These are phyloP conservation scores for Drosophila quinaria DNA, from an alignment of 2,888 invertebrate species.

Conservation along the genomic window DNA sequence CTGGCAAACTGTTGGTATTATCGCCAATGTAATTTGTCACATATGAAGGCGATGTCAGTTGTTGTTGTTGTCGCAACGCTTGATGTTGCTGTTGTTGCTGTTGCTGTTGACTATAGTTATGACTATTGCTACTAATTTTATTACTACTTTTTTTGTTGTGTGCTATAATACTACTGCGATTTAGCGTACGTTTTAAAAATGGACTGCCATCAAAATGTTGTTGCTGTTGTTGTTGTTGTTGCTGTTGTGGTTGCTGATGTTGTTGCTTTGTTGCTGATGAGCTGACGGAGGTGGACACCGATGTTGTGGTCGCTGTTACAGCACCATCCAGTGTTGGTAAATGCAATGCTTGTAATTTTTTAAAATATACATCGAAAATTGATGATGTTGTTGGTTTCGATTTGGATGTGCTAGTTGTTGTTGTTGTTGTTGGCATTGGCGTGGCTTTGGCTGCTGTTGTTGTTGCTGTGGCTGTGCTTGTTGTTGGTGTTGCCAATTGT, in stretches of 20 bases:
- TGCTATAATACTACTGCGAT: constrained; percentile 71
- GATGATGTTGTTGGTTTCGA: constrained; percentile 62
- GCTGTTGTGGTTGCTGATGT: constrained; percentile 29
- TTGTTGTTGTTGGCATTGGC: constrained; percentile 44
- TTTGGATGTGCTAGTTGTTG: constrained; percentile 28
- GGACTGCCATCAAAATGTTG: constrained; percentile 69
- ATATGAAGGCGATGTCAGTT: constrained; percentile 83
- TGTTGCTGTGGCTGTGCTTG: constrained; percentile 45
- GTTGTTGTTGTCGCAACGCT: constrained; percentile 26
- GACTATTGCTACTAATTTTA: constrained; percentile 68
- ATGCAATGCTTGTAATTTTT: constrained; percentile 81
- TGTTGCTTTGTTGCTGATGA: constrained; percentile 50
- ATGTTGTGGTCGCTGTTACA: constrained; percentile 60
- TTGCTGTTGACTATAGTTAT: constrained; percentile 59
- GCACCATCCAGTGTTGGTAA: constrained; percentile 72
- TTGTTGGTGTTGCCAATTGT: constrained; percentile 58
- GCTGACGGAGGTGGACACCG: constrained; percentile 65
- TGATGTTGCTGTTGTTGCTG: constrained; percentile 37
- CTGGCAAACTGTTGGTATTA: constrained; percentile 83
- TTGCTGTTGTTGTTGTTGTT: constrained; percentile 45
- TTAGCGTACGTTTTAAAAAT: constrained; percentile 83
- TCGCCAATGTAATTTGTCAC: constrained; percentile 87
- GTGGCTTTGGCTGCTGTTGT: constrained; percentile 37
- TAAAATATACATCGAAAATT: constrained; percentile 84
- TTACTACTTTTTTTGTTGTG: constrained; percentile 73